phyloP scores from a whole-genome alignment of 2,888 invertebrate species.

The Ferdinandea cuprea region DNA sequence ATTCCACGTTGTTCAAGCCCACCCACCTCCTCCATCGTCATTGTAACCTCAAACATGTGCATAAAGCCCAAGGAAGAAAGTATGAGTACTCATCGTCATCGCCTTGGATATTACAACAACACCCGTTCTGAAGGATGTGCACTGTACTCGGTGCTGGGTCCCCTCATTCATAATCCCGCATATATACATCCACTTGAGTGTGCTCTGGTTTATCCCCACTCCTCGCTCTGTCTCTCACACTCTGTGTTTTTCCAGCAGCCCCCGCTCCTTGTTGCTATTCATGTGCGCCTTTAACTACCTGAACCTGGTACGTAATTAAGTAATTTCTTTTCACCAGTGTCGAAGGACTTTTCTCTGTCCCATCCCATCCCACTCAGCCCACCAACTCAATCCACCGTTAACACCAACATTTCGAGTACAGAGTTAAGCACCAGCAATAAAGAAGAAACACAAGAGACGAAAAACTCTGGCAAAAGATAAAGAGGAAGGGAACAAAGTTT shows the following conservation, averaged over 20 bases:
- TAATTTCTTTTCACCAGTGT: slow-evolving; percentile 73
- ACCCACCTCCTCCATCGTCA: slow-evolving; percentile 13
- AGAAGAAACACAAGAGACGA: slow-evolving; percentile 55
- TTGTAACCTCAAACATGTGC: slow-evolving; percentile 62
- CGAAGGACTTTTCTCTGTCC: slow-evolving; percentile 61
- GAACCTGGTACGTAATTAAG: slow-evolving; percentile 75
- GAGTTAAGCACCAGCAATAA: slow-evolving; percentile 73
- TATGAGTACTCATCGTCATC: slow-evolving; percentile 52
- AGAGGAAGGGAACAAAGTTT: slow-evolving; percentile 27
- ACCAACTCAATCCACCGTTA: slow-evolving; percentile 36
- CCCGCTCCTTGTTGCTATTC: slow-evolving; percentile 45
- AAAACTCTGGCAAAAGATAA: slow-evolving; percentile 34
- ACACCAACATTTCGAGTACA: slow-evolving; percentile 64
- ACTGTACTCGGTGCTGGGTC: not conserved
- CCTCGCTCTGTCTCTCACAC: too few species aligned
- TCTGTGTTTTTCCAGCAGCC: not conserved
- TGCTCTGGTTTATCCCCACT: slow-evolving; percentile 50
- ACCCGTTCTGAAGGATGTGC: slow-evolving; percentile 55
- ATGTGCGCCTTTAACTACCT: slow-evolving; percentile 67
- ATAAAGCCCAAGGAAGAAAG: slow-evolving; percentile 40
- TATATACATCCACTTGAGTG: not conserved
- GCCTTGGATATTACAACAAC: slow-evolving; percentile 28
- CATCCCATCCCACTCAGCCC: not conserved
- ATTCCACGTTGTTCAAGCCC: not conserved
- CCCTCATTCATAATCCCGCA: not conserved